phyloP scores from a whole-genome alignment of 2,113 vertebrate species.

The Gopherus flavomarginatus region DNA sequence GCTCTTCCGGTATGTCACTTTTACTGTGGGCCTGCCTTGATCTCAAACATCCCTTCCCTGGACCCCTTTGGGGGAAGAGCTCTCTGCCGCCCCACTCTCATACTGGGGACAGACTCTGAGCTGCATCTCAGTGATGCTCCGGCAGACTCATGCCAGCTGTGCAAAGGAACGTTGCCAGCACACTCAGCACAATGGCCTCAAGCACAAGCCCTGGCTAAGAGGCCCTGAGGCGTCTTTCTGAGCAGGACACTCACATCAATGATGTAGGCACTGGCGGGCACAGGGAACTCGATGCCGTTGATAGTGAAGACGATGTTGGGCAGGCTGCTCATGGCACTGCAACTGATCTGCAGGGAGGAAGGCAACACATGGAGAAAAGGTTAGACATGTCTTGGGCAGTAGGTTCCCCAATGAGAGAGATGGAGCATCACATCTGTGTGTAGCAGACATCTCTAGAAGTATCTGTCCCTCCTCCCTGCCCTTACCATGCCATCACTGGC shows the following conservation, averaged over 20 bases:
- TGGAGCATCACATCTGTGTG: not conserved
- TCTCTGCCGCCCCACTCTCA: not conserved
- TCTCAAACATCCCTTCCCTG: not conserved
- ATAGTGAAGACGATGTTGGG: constrained; percentile 70
- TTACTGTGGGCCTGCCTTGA: not conserved
- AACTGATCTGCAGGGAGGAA: constrained; percentile 58
- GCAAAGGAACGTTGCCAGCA: fast-evolving
- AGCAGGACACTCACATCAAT: constrained; percentile 30
- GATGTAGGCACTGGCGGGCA: constrained; percentile 62
- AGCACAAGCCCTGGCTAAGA: not conserved
- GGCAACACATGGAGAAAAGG: not conserved
- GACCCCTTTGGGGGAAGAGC: not conserved
- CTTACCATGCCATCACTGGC: constrained; percentile 42
- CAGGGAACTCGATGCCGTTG: constrained; percentile 47
- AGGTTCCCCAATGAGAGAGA: too few relatives aligned
- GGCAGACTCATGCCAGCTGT: not conserved
- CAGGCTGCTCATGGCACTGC: constrained; percentile 41
- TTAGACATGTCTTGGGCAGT: not conserved
- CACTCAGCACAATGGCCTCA: not conserved
- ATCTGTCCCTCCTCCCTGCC: too few relatives aligned
- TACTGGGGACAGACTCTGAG: not conserved
- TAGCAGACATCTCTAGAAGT: not conserved
- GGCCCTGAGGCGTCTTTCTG: too few relatives aligned
- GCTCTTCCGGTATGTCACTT: not conserved
- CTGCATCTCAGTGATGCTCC: not conserved